A percentile compares a stretch with the other conserved stretches of the same genome.
Conservation (phyloP, 2,888 invertebrate genomes). For the Chaetoderma sp. region DNA sequence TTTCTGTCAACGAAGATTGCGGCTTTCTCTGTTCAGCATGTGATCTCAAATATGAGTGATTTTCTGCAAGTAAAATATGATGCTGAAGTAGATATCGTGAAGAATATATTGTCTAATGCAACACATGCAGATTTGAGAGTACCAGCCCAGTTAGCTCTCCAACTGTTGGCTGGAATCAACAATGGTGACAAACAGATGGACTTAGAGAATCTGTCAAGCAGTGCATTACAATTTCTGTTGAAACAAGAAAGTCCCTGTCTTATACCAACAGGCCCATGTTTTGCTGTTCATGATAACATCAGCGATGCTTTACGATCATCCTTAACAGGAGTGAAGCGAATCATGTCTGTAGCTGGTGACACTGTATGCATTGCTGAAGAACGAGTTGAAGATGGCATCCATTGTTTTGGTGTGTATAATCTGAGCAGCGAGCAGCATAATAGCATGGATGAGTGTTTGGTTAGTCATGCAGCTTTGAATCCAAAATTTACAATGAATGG, state of each 20-base stretch:
- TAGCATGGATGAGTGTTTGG: neutral
- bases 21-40: constrained; percentile 70
- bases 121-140: constrained; percentile 34
- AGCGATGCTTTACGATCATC: neutral
- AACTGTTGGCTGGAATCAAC: constrained; percentile 42
- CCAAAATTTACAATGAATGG: neutral
- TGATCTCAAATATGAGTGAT: constrained; percentile 80
- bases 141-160: constrained; percentile 42
- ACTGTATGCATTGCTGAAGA: neutral
- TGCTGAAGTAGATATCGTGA: constrained; percentile 74
- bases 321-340: neutral
- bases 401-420: neutral
- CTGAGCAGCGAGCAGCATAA: neutral
- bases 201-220: constrained; percentile 36
- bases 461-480: neutral
- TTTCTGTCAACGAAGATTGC: constrained; percentile 49
- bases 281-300: constrained; percentile 18
- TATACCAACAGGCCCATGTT: constrained; percentile 49
- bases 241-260: constrained; percentile 37
- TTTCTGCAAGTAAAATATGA: constrained; percentile 86
- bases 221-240: constrained; percentile 37
- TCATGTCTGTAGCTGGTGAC: neutral
- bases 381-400: neutral
- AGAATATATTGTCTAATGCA: too few relatives aligned
- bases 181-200: constrained; percentile 26